Percentiles rank a stretch among this genome's conserved stretches.
Conservation (phyloP, 2,888 invertebrate species). For the Morinoia aosen region DNA sequence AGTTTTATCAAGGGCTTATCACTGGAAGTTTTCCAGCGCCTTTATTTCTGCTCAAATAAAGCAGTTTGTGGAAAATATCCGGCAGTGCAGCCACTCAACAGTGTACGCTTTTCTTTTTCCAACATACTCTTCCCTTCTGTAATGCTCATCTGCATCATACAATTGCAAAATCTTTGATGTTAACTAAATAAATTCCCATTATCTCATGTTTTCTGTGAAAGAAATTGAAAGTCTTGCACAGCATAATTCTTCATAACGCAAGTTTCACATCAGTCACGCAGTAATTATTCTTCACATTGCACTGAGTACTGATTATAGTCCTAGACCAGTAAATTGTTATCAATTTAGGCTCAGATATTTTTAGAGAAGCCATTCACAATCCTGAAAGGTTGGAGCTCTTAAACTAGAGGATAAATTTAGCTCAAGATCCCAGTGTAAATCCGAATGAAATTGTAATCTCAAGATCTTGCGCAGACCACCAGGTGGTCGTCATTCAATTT, state of each 20-base stretch:
- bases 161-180: background rate
- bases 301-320: background rate
- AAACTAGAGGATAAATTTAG: no score
- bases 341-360: background rate
- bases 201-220: background rate
- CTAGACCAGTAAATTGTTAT: background rate
- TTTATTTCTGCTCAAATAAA: background rate
- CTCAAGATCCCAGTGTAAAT: no score
- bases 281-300: background rate
- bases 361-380: background rate
- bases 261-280: background rate
- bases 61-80: background rate
- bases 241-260: background rate
- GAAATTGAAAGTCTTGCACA: no score
- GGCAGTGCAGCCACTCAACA: background rate
- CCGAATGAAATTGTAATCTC: no score
- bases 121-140: background rate
- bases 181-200: background rate
- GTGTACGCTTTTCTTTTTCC: background rate
- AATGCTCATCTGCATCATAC: background rate
- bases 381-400: background rate
- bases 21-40: background rate
- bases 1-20: background rate
- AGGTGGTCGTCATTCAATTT: no score
- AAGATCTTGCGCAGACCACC: no score